Percentiles rank a stretch among this genome's conserved stretches.
Evolutionary conservation across 1,140 invertebrate species (phyloP).

Genomic region (Apis mellifera): Amel_HAv3.1 CM009936.2:8344501-8345000

Average conservation of each 20-base stretch:
- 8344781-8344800: slow-evolving; percentile 13
- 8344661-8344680: background rate
- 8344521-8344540: too few relatives aligned
- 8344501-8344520: too few relatives aligned
- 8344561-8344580: too few relatives aligned
- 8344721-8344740: slow-evolving; percentile 51
- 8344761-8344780: slow-evolving; percentile 37
- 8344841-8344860: background rate
- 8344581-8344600: background rate
- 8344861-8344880: background rate
- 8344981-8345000: slow-evolving; percentile 11
- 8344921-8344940: background rate
- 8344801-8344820: slow-evolving; percentile 52
- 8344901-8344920: background rate
- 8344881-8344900: background rate
- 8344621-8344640: background rate
- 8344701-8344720: slow-evolving; percentile 22
- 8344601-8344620: background rate
- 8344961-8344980: background rate
- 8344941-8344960: slow-evolving; percentile 9
- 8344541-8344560: too few relatives aligned
- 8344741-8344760: slow-evolving; percentile 49
- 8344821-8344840: slow-evolving; percentile 44
- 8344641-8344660: background rate
- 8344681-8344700: background rate